Evolutionary conservation across 2,888 invertebrate species (phyloP).

Genomic region (Camponotus fellah): DNA sequence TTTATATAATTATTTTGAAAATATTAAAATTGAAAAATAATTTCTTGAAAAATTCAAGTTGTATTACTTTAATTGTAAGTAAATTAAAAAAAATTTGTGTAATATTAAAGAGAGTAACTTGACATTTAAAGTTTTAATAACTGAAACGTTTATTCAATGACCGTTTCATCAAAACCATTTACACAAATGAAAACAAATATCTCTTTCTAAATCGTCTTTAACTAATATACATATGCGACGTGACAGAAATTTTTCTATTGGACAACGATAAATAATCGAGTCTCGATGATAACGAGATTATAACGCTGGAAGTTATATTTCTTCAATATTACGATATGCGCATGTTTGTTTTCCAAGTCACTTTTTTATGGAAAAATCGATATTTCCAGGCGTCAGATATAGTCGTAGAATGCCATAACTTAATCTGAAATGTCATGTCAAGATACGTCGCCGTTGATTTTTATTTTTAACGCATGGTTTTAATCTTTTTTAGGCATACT

Average conservation of each 20-base stretch:
- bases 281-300: too few species aligned
- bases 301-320: too few species aligned
- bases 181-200: not conserved
- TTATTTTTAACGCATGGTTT: constrained; percentile 67
- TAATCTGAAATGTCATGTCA: constrained; percentile 60
- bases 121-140: not conserved
- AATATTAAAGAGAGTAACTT: not conserved
- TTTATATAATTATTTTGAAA: not conserved
- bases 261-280: too few species aligned
- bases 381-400: too few species aligned
- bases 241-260: not conserved
- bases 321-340: too few species aligned
- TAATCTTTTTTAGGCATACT: not conserved
- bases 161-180: too few species aligned
- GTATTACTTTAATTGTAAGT: not conserved
- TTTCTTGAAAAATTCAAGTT: not conserved
- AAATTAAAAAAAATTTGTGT: not conserved
- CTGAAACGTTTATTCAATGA: not conserved
- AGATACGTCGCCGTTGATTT: constrained; percentile 56
- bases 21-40: not conserved
- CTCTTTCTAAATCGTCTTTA: not conserved
- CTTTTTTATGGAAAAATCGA: too few species aligned
- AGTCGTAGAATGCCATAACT: constrained; percentile 15
- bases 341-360: too few species aligned
- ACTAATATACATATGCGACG: not conserved